Evolutionary conservation across 1,140 invertebrate species (phyloP).

Genomic region (Drosophila virilis): DNA sequence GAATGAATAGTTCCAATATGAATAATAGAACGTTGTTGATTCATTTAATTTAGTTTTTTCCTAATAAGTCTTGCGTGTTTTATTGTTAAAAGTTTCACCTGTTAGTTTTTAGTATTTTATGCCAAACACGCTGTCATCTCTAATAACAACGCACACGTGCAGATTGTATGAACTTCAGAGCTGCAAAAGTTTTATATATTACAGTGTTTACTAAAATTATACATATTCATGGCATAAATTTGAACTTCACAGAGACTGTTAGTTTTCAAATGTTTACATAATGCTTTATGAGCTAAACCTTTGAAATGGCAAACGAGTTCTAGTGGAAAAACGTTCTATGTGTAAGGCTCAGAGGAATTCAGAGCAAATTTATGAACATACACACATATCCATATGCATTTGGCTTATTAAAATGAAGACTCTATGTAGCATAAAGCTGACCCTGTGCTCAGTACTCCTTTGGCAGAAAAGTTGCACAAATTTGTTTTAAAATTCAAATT

Average conservation of each 20-base stretch:
- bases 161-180: not conserved
- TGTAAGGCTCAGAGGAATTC: constrained; percentile 1
- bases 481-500: not conserved
- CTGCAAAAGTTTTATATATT: not conserved
- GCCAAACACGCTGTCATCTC: not conserved
- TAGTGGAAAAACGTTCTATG: not conserved
- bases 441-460: not conserved
- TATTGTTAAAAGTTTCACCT: not conserved
- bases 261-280: not conserved
- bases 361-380: too few species aligned
- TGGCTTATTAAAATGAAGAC: not conserved
- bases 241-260: not conserved
- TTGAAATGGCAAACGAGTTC: not conserved
- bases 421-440: not conserved
- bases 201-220: not conserved
- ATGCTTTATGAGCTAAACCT: constrained; percentile 6
- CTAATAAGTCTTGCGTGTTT: too few species aligned
- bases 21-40: too few species aligned
- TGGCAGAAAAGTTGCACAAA: not conserved
- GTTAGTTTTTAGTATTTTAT: too few species aligned
- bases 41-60: too few species aligned
- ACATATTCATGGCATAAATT: not conserved
- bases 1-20: too few species aligned
- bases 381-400: not conserved
- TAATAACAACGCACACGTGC: not conserved